Percentiles rank a stretch among this genome's conserved stretches.
phyloP scores from a whole-genome alignment of 2,888 invertebrate species.

The Volucella zonaria region DNA sequence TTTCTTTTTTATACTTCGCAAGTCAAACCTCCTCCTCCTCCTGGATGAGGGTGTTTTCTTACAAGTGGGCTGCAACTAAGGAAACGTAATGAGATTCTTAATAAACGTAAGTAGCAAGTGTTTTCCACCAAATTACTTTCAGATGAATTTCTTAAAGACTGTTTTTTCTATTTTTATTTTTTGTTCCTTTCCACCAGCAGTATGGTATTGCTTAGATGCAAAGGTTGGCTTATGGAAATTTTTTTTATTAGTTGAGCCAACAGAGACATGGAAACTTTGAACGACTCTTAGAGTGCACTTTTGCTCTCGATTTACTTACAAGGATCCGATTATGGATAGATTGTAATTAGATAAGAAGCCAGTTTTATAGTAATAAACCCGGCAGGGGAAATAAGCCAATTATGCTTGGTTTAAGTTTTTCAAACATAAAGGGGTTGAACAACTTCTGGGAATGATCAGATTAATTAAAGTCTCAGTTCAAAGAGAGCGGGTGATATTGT shows the following conservation, averaged over 20 bases:
- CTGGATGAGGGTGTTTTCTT: background rate
- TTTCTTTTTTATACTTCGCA: background rate
- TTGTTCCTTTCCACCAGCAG: background rate
- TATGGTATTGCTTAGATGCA: slow-evolving; percentile 8
- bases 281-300: background rate
- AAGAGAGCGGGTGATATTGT: too few relatives aligned
- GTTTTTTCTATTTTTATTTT: slow-evolving; percentile 8
- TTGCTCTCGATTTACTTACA: too few relatives aligned
- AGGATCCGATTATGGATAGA: too few relatives aligned
- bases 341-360: too few relatives aligned
- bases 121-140: slow-evolving; percentile 58
- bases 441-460: too few relatives aligned
- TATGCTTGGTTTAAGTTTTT: too few relatives aligned
- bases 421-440: too few relatives aligned
- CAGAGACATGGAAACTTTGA: background rate
- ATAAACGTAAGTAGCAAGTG: slow-evolving; percentile 47
- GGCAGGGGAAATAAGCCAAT: too few relatives aligned
- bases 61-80: slow-evolving; percentile 30
- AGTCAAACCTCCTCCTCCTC: background rate
- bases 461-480: too few relatives aligned
- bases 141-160: slow-evolving; percentile 28
- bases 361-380: too few relatives aligned
- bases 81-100: slow-evolving; percentile 57
- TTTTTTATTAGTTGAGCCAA: slow-evolving; percentile 2
- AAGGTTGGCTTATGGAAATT: background rate